A percentile compares a stretch with the other conserved stretches of the same genome.
phyloP scores from a whole-genome alignment of 2,113 vertebrate genomes.

The Trachemys scripta region DNA sequence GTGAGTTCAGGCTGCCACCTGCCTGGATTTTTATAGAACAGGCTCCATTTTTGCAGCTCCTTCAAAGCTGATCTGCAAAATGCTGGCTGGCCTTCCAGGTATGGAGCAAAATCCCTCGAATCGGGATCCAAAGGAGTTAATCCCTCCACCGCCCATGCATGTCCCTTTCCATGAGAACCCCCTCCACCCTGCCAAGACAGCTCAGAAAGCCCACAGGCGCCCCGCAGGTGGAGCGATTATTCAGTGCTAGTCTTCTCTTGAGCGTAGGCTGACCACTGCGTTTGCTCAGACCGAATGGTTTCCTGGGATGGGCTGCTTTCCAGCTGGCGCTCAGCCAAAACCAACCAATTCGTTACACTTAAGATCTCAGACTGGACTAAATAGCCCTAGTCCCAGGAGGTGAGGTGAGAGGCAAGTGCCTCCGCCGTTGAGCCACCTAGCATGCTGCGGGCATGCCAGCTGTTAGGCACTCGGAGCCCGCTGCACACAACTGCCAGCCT shows the following conservation, averaged over 20 bases:
- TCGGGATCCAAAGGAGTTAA: not conserved
- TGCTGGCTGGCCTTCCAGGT: fast-evolving
- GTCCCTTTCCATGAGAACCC: fast-evolving
- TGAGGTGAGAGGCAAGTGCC: not conserved
- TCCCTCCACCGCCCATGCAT: not conserved
- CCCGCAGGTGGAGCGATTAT: not conserved
- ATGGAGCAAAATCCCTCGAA: not conserved
- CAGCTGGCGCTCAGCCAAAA: constrained; percentile 63
- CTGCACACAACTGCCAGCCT: fast-evolving
- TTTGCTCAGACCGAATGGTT: not conserved
- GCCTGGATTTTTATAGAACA: not conserved
- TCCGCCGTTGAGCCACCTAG: not conserved
- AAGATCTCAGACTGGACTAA: constrained; percentile 36
- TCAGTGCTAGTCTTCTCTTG: not conserved
- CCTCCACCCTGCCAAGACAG: not conserved
- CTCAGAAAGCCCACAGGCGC: fast-evolving
- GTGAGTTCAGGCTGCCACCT: not conserved
- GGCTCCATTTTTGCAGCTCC: fast-evolving
- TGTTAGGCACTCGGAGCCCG: not conserved
- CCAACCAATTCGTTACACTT: constrained; percentile 60
- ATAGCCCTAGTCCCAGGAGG: fast-evolving
- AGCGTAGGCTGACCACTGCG: not conserved
- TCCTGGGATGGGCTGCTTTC: not conserved
- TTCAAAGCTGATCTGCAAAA: not conserved
- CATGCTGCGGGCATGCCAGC: not conserved